Percentiles rank a stretch among this genome's conserved stretches.
phyloP scores from a whole-genome alignment of 2,797 vertebrate genomes.

The Pipistrellus pygmaeus region DNA sequence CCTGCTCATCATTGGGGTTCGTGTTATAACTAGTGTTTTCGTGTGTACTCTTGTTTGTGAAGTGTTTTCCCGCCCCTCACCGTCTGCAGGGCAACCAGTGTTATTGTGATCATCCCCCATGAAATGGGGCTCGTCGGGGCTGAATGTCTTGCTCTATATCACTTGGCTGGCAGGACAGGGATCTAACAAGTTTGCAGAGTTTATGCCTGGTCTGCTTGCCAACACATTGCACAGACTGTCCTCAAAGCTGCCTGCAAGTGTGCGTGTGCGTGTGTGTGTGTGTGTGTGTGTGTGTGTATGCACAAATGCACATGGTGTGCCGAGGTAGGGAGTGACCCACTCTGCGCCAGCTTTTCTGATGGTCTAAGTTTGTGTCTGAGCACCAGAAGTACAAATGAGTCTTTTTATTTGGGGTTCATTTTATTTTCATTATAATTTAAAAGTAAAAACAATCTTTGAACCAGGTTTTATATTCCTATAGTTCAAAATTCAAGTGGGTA shows the following conservation, averaged over 20 bases:
- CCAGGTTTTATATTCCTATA: background rate
- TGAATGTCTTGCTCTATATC: background rate
- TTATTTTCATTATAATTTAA: background rate
- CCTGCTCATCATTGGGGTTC: background rate
- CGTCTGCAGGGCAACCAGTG: background rate
- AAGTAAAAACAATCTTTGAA: background rate
- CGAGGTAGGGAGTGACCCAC: background rate
- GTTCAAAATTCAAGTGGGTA: background rate
- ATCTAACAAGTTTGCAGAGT: background rate
- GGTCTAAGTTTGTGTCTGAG: background rate
- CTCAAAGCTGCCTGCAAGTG: background rate
- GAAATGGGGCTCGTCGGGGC: background rate
- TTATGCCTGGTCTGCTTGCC: background rate
- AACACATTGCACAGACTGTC: background rate
- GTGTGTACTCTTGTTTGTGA: background rate
- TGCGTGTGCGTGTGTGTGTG: background rate
- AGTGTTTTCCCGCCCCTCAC: background rate
- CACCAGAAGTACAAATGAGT: background rate
- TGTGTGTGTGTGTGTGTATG: fast-evolving
- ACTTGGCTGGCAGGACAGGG: background rate
- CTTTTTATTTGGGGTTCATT: background rate
- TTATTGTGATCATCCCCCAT: background rate
- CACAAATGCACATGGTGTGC: background rate
- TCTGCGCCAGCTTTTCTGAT: background rate
- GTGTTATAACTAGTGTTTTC: background rate